Evolutionary conservation across 2,113 vertebrate genomes (phyloP).

Genomic region (Orthonyx spaldingii): DNA sequence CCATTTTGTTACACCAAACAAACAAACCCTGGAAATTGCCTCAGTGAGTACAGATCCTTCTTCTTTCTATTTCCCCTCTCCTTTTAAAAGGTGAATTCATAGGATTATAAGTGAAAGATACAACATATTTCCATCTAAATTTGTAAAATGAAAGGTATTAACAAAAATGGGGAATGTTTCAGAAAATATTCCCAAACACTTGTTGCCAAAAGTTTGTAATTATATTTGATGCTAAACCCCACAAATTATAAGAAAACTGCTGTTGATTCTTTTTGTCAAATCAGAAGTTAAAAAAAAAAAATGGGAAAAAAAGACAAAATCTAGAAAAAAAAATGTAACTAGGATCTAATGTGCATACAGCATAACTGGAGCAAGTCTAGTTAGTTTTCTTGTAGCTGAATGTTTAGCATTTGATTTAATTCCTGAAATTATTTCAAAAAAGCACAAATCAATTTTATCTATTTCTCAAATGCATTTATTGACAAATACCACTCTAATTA

Average conservation of each 20-base stretch:
- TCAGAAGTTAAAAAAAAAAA: neutral
- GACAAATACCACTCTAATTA: neutral
- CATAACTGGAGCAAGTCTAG: neutral
- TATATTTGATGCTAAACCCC: neutral
- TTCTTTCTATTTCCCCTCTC: neutral
- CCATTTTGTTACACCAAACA: conserved; percentile 68
- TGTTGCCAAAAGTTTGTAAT: neutral
- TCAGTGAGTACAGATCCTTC: conserved; percentile 28
- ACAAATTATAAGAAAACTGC: neutral
- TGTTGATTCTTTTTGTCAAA: neutral
- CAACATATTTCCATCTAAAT: neutral
- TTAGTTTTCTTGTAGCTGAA: neutral
- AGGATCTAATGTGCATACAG: neutral
- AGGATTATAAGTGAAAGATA: neutral
- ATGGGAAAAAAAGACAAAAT: neutral
- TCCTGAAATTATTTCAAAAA: neutral
- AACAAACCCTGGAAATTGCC: conserved; percentile 69
- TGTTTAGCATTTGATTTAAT: neutral
- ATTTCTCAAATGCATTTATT: neutral
- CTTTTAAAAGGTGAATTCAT: neutral
- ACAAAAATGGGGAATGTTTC: neutral
- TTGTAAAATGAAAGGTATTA: neutral
- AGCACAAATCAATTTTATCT: neutral
- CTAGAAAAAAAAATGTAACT: neutral
- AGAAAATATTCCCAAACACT: neutral